Conservation (phyloP, 2,113 vertebrate genomes). For the Pelecanoides urinatrix region DNA sequence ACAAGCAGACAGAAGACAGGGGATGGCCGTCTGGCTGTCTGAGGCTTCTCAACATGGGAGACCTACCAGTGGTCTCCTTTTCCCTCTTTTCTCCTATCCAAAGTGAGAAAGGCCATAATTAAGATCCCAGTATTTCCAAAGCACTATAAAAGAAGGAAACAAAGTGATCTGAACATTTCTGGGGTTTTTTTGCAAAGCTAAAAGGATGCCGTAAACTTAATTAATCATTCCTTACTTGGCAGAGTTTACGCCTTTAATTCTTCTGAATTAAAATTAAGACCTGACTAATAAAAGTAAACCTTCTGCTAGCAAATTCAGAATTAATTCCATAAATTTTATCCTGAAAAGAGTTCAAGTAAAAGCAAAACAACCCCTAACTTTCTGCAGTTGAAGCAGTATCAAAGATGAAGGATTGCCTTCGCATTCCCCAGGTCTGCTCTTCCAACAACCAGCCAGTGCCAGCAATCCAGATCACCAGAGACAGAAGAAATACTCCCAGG, state of each 20-base stretch:
- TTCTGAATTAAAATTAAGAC: background rate
- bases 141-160: background rate
- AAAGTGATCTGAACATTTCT: background rate
- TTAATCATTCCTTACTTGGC: background rate
- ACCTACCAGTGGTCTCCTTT: background rate
- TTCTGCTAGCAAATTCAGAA: background rate
- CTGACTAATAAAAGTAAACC: background rate
- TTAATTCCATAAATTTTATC: background rate
- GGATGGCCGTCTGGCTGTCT: background rate
- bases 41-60: background rate
- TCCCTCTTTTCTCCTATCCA: background rate
- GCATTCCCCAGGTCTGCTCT: background rate
- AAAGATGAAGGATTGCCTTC: background rate
- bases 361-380: background rate
- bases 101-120: background rate
- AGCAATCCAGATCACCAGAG: background rate
- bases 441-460: background rate
- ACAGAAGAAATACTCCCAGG: background rate
- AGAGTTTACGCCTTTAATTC: background rate
- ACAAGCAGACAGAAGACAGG: background rate
- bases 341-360: background rate
- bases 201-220: background rate
- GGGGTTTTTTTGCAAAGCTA: background rate
- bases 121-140: background rate
- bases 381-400: background rate